Conservation (phyloP, 2,113 vertebrate genomes). For the Ploceus nigricollis region DNA sequence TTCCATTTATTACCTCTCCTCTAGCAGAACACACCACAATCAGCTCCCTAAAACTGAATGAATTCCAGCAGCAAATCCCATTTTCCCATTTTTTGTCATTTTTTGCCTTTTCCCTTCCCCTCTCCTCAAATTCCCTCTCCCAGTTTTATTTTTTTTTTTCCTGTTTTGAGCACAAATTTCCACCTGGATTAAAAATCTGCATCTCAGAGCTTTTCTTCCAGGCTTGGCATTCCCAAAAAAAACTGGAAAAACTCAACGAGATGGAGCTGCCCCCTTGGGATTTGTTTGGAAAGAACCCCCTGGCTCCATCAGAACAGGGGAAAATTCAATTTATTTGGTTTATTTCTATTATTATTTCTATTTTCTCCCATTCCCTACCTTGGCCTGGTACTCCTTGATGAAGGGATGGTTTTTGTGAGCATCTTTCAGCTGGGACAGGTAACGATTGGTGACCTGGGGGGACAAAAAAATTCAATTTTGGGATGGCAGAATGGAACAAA, state of each 20-base stretch:
- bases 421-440: conserved; percentile 94
- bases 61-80: background rate
- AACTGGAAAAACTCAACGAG: background rate
- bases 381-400: conserved; percentile 90
- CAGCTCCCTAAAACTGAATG: background rate
- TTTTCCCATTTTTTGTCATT: accelerated
- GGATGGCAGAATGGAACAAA: background rate
- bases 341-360: accelerated
- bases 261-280: accelerated
- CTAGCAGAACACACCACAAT: accelerated
- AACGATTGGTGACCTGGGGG: conserved; percentile 87
- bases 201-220: background rate
- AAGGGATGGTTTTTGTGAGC: conserved; percentile 89
- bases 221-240: background rate
- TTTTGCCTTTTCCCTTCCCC: background rate
- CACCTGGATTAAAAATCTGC: background rate
- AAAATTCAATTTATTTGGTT: accelerated
- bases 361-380: conserved; percentile 66
- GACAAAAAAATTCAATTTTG: accelerated
- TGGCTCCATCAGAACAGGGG: accelerated
- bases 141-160: background rate
- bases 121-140: background rate
- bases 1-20: accelerated
- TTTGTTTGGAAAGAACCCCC: background rate
- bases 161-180: background rate